Percentiles rank a stretch among this genome's conserved stretches.
These are phyloP conservation scores for Aproaerema taeniolella DNA, from an alignment of 2,888 invertebrate genomes.

Conservation along the genomic window DNA sequence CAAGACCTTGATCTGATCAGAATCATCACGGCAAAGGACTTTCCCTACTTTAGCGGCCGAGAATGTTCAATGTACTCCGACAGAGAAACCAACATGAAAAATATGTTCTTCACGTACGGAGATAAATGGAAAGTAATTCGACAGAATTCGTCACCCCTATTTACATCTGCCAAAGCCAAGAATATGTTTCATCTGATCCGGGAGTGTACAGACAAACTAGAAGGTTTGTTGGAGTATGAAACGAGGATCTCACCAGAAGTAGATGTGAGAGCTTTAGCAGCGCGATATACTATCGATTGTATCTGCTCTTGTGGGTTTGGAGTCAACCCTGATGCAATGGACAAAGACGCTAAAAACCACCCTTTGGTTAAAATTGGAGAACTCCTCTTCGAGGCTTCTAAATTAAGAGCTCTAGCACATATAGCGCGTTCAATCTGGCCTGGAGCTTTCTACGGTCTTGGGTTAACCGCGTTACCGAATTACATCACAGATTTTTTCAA, in stretches of 20 bases:
- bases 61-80: slow-evolving; percentile 33
- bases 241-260: no score
- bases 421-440: slow-evolving; percentile 34
- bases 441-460: slow-evolving; percentile 30
- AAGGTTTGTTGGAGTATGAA: slow-evolving; percentile 13
- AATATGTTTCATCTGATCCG: slow-evolving; percentile 29
- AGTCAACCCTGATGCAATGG: slow-evolving; percentile 22
- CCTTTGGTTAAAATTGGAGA: slow-evolving; percentile 30
- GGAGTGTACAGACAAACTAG: slow-evolving; percentile 20
- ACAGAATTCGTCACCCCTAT: slow-evolving; percentile 45
- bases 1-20: slow-evolving; percentile 38
- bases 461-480: slow-evolving; percentile 25
- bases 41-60: slow-evolving; percentile 40
- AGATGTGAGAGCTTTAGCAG: slow-evolving; percentile 33
- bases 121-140: slow-evolving; percentile 46
- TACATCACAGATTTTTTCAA: slow-evolving; percentile 28
- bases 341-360: slow-evolving; percentile 19
- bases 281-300: slow-evolving; percentile 44
- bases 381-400: slow-evolving; percentile 23
- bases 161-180: slow-evolving; percentile 47
- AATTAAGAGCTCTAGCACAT: slow-evolving; percentile 20
- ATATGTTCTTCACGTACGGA: slow-evolving; percentile 39
- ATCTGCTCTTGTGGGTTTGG: slow-evolving; percentile 37
- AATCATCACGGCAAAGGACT: slow-evolving; percentile 35
- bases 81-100: slow-evolving; percentile 32